Conservation (phyloP, 2,113 vertebrate genomes). For the Boulengerochromis microlepis region DNA sequence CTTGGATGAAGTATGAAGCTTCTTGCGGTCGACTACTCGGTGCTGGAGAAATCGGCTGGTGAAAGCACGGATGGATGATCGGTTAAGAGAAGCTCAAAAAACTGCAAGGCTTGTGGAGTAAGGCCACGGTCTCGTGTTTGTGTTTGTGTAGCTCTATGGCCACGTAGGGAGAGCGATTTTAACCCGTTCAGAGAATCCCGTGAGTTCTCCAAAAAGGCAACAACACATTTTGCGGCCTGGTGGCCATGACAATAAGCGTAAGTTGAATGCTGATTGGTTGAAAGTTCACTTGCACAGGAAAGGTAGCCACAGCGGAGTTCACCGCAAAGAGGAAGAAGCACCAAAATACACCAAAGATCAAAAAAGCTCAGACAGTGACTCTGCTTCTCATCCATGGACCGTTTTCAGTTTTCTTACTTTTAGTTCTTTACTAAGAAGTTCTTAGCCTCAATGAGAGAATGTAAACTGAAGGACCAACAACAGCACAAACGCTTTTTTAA, state of each 20-base stretch:
- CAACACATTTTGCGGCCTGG: neutral
- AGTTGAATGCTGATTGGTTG: neutral
- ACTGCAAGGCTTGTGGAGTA: neutral
- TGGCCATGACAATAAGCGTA: neutral
- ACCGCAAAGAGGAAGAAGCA: neutral
- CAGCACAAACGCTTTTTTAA: neutral
- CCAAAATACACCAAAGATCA: neutral
- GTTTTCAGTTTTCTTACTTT: neutral
- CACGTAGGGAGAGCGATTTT: neutral
- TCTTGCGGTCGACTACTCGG: neutral
- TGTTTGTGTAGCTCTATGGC: neutral
- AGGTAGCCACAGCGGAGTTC: neutral
- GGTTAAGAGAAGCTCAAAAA: neutral
- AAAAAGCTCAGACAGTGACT: neutral
- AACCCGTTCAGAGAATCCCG: neutral
- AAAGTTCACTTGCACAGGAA: neutral
- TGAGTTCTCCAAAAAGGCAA: neutral
- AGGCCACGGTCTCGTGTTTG: neutral
- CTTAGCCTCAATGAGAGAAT: fast-evolving
- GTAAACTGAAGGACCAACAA: neutral
- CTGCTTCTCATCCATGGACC: neutral
- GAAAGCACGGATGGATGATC: neutral
- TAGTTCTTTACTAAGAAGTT: neutral
- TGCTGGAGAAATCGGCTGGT: neutral
- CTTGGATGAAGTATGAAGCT: neutral